Evolutionary conservation across 2,113 vertebrate species (phyloP).

Genomic region (Etia nguti): DNA sequence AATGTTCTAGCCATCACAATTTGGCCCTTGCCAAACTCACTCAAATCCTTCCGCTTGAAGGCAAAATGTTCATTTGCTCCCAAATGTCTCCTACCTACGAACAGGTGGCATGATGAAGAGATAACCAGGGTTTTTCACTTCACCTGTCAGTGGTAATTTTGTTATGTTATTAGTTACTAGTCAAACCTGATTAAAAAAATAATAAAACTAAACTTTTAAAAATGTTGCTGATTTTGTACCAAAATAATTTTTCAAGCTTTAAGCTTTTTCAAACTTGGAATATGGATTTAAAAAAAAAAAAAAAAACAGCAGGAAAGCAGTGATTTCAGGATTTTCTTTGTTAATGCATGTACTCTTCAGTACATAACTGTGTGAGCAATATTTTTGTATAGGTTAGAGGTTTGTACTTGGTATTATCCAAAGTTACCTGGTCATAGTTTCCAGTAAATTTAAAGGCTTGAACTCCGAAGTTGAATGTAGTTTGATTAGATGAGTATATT

Average conservation of each 20-base stretch:
- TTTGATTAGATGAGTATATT: not conserved
- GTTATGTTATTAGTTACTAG: not conserved
- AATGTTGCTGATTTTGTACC: not conserved
- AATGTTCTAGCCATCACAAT: not conserved
- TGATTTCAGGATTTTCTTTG: not conserved
- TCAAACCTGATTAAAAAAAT: not conserved
- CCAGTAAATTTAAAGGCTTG: conserved; percentile 72
- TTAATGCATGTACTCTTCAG: accelerated
- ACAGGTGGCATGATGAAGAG: not conserved
- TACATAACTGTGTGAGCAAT: not conserved
- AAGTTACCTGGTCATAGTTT: conserved; percentile 59
- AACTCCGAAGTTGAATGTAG: conserved; percentile 58
- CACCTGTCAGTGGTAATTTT: not conserved
- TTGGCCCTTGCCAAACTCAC: not conserved
- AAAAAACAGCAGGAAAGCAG: not conserved
- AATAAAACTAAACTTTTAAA: not conserved
- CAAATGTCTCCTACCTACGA: not conserved
- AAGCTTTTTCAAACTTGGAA: not conserved
- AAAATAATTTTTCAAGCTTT: not conserved
- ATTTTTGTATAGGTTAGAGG: not conserved
- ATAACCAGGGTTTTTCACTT: not conserved
- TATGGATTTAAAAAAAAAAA: too few species aligned
- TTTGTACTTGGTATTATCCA: not conserved
- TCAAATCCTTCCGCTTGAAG: not conserved
- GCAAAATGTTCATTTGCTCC: not conserved